Conservation (phyloP, 1,140 invertebrate genomes). For the Asobara japonica region DNA sequence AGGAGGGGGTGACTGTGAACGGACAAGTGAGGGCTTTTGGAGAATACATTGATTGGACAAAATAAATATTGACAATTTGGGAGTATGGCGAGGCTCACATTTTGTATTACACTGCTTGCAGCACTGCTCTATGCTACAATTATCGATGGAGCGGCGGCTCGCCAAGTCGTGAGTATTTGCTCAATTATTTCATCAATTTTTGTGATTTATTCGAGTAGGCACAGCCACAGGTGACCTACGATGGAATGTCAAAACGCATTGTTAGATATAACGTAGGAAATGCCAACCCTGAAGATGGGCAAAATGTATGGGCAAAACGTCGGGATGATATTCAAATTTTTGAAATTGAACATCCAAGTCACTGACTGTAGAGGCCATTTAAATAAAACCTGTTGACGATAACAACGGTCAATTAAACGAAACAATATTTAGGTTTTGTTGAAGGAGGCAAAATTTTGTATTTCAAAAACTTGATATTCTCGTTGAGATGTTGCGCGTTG, state of each 20-base stretch:
- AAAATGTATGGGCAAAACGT: too few species aligned
- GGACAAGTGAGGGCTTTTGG: neutral
- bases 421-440: too few species aligned
- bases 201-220: neutral
- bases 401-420: too few species aligned
- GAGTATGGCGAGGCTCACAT: conserved; percentile 39
- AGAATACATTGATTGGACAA: neutral
- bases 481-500: too few species aligned
- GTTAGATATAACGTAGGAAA: too few species aligned
- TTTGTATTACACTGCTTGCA: conserved; percentile 35
- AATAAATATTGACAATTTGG: neutral
- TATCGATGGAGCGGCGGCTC: conserved; percentile 45
- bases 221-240: neutral
- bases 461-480: too few species aligned
- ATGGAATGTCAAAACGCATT: neutral
- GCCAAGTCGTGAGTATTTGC: conserved; percentile 45
- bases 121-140: conserved; percentile 39
- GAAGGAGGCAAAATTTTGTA: too few species aligned
- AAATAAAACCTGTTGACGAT: too few species aligned
- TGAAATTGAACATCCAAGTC: too few species aligned
- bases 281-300: too few species aligned
- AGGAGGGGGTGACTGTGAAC: neutral
- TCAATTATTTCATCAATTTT: neutral
- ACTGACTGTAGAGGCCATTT: too few species aligned
- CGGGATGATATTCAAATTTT: too few species aligned